Base-by-base conservation (phyloP, 2,888 invertebrate genomes). In the Tetranychus truncatus region DNA sequence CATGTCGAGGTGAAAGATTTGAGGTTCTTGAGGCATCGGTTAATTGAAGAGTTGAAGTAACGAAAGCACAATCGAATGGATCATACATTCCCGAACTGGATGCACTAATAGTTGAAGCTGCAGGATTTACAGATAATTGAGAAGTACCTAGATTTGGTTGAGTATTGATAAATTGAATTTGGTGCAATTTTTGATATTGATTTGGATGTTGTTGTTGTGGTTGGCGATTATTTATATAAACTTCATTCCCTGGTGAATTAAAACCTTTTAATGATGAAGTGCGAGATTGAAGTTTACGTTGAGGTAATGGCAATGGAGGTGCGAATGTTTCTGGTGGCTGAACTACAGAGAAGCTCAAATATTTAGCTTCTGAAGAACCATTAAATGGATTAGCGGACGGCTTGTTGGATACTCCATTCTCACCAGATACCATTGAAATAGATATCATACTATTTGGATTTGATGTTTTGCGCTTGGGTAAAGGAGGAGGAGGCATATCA, bases 261-360 rank as follows among this genome's bases (percentile, higher is more conserved):
- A 15, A 55, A 7, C 55, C 55, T 55, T 55, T 55, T 55, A 55
- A 55, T 55, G 55, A 55, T 55, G 55, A 55, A 55, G 9, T 55
- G 15, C 15, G 55, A 55, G 55, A 55, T 55, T 55, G 55, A 55
- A 69, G 20, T 21, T 69, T 69, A 11, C 69, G n/a, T 69, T 69
- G 69, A 69, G 69, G 69, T 69, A 21, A 11, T 11, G 69, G 69
- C 9, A 69, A 69, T 18, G 69, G 69, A 20, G 69, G 69, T 11
- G 21, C 11, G 8, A 24, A 24, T 24, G 20, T 69, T 24, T 20
- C 69, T 21, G 11, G 9, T 7, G 34, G 21, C 20, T 21, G 11
- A 69, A 18, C 20, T 24, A 11, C n/a, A 6, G 20, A 11, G 9
- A 15, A 55, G 6, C 21, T 21, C 6, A 21, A 69, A 69, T 5